Percentiles rank a stretch among this genome's conserved stretches.
These are phyloP conservation scores for Lasioglossum zephyrum DNA, from an alignment of 2,888 invertebrate species.

Conservation along the genomic window DNA sequence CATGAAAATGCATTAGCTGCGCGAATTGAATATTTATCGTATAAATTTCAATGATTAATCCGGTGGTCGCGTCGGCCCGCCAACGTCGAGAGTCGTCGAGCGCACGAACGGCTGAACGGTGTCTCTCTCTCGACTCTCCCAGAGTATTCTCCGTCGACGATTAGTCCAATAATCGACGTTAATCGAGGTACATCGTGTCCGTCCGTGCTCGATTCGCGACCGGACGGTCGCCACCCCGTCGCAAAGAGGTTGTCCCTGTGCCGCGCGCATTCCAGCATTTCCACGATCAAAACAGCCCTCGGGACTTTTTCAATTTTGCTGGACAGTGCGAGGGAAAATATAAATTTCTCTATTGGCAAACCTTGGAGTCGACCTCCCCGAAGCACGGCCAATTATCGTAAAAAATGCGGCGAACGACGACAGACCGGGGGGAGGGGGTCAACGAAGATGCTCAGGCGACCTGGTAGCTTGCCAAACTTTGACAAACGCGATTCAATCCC, in stretches of 20 bases:
- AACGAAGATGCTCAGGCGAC: constrained; percentile 42
- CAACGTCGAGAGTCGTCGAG: background rate
- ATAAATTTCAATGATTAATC: constrained; percentile 69
- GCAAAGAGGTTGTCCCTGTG: background rate
- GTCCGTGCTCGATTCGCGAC: background rate
- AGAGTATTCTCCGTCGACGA: constrained; percentile 42
- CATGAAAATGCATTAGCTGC: constrained; percentile 45
- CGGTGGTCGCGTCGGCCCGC: constrained; percentile 1
- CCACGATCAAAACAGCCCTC: constrained; percentile 9
- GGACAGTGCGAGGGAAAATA: background rate
- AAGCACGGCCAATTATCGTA: constrained; percentile 53
- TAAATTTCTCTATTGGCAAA: constrained; percentile 52
- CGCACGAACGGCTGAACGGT: background rate
- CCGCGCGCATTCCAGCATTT: background rate
- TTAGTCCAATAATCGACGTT: constrained; percentile 41
- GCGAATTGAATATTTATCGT: constrained; percentile 64
- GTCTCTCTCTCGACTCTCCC: constrained; percentile 33
- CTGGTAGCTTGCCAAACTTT: constrained; percentile 63
- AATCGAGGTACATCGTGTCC: constrained; percentile 19
- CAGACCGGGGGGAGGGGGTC: constrained; percentile 19
- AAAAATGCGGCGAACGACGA: constrained; percentile 46
- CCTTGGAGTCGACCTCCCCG: constrained; percentile 17
- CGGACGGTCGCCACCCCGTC: background rate
- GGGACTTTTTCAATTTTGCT: constrained; percentile 26
- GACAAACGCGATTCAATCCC: constrained; percentile 55